Base-by-base conservation (phyloP, 2,113 vertebrate genomes). In the Hoplias malabaricus region DNA sequence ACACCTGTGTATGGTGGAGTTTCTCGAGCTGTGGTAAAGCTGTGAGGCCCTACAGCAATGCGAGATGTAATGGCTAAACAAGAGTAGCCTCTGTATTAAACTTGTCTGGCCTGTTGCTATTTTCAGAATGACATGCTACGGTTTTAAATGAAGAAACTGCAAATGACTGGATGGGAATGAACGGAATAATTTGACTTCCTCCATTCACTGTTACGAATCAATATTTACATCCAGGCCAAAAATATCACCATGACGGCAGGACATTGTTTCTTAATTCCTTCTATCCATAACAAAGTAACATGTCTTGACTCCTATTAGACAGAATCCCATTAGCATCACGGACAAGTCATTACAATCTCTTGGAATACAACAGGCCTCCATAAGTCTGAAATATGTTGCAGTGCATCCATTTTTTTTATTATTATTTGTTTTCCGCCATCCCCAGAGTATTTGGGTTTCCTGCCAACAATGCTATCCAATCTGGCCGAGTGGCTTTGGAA, bases 391-490 rank as follows among this genome's bases (percentile, higher is more conserved):
- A 75, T 63, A 80, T 70, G 66, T 69, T 70, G 72, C 72, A 16
- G 46, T 21, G 19, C 5, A 27, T 42, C 11, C 34, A 23, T 27
- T 61, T n/a, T 75, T 53, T n/a, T n/a, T n/a, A n/a, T n/a, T n/a
- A n/a, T n/a, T 31, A 65, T 56, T 46, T 77, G 50, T 34, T 57
- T 19, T 46, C 31, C 14, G n/a, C n/a, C n/a, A 21, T 72, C 29
- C 65, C 12, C 19, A 40, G 36, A 62, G 12, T 4, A 25, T 59
- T 68, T 23, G 23, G 14, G 31, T 38, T 19, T 2, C 48, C 54
- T 73, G 73, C 81, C 73, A 83, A 76, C 25, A 80, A 80, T 66
- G 73, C 73, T 76, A 33, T 83, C 40, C 73, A 76, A 79, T 79
- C 72, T 79, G 77, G 54, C 66, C 36, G 19, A 36, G 36, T 34